Evolutionary conservation across 2,888 invertebrate species (phyloP).

Genomic region (Nomada goodeniana): DNA sequence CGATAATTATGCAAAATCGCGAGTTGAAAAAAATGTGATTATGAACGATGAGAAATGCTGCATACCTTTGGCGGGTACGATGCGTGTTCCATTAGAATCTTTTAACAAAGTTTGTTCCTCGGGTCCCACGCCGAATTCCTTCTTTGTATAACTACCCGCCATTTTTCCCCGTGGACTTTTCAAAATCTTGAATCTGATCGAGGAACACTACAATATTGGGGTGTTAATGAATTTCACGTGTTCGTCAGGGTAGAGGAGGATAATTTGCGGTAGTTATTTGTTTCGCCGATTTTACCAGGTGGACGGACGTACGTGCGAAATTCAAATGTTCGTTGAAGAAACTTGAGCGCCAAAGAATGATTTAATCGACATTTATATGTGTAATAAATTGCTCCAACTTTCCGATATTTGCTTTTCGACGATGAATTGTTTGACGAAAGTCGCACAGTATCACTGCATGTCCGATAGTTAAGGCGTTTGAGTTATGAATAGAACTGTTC

Average conservation of each 20-base stretch:
- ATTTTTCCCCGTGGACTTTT: slow-evolving; percentile 69
- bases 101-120: slow-evolving; percentile 82
- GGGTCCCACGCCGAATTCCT: slow-evolving; percentile 80
- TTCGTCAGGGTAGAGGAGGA: neutral
- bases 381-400: neutral
- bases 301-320: slow-evolving; percentile 34
- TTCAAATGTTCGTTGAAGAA: slow-evolving; percentile 12
- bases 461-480: slow-evolving; percentile 33
- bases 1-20: slow-evolving; percentile 11
- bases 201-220: neutral
- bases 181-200: slow-evolving; percentile 48
- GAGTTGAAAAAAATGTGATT: slow-evolving; percentile 22
- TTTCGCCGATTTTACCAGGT: neutral
- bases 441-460: slow-evolving; percentile 42
- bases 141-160: slow-evolving; percentile 83
- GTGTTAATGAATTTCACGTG: slow-evolving; percentile 48
- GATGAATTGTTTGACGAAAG: too few relatives aligned
- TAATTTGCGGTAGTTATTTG: neutral
- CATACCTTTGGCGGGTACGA: slow-evolving; percentile 78
- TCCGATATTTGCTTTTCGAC: neutral
- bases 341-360: neutral
- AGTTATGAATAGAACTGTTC: slow-evolving; percentile 53
- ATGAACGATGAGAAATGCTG: slow-evolving; percentile 34
- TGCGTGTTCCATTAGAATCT: slow-evolving; percentile 78
- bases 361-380: slow-evolving; percentile 47